Conservation (phyloP, 2,888 invertebrate genomes). For the Panorpa germanica region DNA sequence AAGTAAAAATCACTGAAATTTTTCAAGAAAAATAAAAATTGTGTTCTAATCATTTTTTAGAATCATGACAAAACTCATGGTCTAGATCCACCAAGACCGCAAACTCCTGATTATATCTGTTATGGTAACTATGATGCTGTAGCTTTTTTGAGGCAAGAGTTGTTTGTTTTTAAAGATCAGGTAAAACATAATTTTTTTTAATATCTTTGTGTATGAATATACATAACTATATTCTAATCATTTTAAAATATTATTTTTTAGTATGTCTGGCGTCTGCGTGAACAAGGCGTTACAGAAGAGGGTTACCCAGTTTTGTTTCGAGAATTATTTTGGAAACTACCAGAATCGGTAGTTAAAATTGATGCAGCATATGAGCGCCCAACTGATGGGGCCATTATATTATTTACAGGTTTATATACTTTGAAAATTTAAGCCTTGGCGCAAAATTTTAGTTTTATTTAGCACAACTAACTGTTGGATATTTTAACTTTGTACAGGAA, state of each 20-base stretch:
- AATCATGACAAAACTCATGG: too few species aligned
- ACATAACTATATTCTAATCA: too few species aligned
- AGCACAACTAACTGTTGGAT: not conserved
- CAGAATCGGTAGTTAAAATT: constrained; percentile 30
- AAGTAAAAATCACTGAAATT: not conserved
- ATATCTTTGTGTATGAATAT: too few species aligned
- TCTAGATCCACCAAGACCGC: constrained; percentile 3
- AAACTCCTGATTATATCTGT: constrained; percentile 30
- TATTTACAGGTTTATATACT: constrained; percentile 36
- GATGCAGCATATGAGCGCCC: constrained; percentile 52
- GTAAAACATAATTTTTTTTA: too few species aligned
- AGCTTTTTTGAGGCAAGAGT: constrained; percentile 34
- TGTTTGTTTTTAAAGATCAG: constrained; percentile 38
- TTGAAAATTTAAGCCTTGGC: constrained; percentile 5
- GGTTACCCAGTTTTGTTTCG: constrained; percentile 33
- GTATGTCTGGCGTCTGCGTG: constrained; percentile 46
- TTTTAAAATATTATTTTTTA: too few species aligned
- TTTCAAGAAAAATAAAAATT: too few species aligned
- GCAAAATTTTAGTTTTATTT: constrained; percentile 4
- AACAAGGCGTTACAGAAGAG: constrained; percentile 23
- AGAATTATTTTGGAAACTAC: constrained; percentile 39
- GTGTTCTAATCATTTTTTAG: too few species aligned
- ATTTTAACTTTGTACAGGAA: constrained; percentile 23
- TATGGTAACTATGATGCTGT: constrained; percentile 48
- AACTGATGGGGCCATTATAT: constrained; percentile 42